Conservation (phyloP, 2,797 vertebrate genomes). For the Artibeus jamaicensis region DNA sequence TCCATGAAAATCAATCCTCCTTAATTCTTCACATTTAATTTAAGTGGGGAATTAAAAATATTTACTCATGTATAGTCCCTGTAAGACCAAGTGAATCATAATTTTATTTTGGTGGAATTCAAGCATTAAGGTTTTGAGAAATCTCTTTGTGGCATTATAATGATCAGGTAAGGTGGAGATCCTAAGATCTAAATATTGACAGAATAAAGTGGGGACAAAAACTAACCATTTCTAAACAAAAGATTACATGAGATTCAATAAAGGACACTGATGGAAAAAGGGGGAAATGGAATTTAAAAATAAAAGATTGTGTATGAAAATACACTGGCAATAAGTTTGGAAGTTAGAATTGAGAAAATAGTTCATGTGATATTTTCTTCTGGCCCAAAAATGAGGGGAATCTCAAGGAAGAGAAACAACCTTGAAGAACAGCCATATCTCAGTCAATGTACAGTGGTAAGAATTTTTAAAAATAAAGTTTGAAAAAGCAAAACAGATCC, state of each 20-base stretch:
- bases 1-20: background rate
- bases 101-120: background rate
- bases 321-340: background rate
- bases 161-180: background rate
- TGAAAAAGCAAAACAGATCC: background rate
- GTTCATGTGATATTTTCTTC: background rate
- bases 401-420: background rate
- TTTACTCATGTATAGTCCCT: background rate
- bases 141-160: background rate
- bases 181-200: background rate
- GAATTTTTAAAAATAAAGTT: background rate
- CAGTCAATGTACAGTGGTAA: background rate
- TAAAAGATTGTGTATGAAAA: background rate
- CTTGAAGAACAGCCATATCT: background rate
- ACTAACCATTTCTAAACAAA: background rate
- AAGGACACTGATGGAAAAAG: background rate
- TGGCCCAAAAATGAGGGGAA: background rate
- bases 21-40: background rate
- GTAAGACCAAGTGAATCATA: background rate
- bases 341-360: background rate
- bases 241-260: background rate
- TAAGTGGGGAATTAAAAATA: background rate
- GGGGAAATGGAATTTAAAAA: background rate
- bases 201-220: background rate
- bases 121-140: background rate